Conservation (phyloP, 2,888 invertebrate genomes). For the Polietes domitor region DNA sequence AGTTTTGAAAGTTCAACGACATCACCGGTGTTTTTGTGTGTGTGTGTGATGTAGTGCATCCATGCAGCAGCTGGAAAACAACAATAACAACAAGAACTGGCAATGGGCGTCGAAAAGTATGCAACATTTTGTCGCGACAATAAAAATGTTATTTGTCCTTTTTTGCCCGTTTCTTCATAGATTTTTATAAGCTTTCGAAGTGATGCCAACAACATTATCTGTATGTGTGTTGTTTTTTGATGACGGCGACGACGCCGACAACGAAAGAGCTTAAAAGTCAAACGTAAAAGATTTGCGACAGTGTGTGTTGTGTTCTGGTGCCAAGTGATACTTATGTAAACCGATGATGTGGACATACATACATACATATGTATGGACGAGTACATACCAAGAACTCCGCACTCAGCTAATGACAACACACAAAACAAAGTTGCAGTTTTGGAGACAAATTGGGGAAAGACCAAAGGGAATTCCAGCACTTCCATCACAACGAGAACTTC, state of each 20-base stretch:
- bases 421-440: not conserved
- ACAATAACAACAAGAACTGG: constrained; percentile 26
- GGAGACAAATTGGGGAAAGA: not conserved
- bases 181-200: constrained; percentile 23
- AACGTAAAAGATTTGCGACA: constrained; percentile 9
- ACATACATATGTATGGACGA: not conserved
- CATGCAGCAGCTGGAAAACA: constrained; percentile 20
- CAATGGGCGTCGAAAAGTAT: constrained; percentile 74
- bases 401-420: constrained; percentile 1
- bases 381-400: not conserved
- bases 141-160: constrained; percentile 72
- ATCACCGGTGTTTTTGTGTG: not conserved
- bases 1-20: constrained; percentile 26
- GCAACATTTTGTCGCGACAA: constrained; percentile 76
- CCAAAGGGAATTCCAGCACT: constrained; percentile 15
- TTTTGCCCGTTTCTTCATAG: not conserved
- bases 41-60: not conserved
- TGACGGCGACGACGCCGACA: not conserved
- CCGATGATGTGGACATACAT: not conserved
- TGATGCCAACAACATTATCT: constrained; percentile 30
- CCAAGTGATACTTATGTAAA: constrained; percentile 6
- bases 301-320: constrained; percentile 9
- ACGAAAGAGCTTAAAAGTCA: not conserved
- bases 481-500: constrained; percentile 31
- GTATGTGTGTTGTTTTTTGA: not conserved